A percentile compares a stretch with the other conserved stretches of the same genome.
These are phyloP conservation scores for Pseudanteris insignis DNA, from an alignment of 2,888 invertebrate species.

Conservation along the genomic window DNA sequence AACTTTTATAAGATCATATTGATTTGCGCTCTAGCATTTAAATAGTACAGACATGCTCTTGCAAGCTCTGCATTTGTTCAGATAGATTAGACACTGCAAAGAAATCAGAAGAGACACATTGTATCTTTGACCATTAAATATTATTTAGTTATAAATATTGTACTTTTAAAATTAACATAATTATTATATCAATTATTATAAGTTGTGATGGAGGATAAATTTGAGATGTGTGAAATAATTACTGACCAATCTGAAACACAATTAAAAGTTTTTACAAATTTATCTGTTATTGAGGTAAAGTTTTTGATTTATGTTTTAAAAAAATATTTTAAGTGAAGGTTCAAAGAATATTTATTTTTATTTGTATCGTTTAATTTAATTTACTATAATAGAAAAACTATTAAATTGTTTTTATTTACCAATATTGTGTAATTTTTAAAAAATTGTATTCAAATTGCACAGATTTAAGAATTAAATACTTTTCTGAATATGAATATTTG, in stretches of 20 bases:
- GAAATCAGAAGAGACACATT: slow-evolving; percentile 15
- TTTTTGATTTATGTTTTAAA: too few relatives aligned
- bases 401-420: too few relatives aligned
- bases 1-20: slow-evolving; percentile 48
- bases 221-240: slow-evolving; percentile 24
- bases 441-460: too few relatives aligned
- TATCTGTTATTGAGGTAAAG: too few relatives aligned
- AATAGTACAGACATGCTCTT: slow-evolving; percentile 30
- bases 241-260: slow-evolving; percentile 15
- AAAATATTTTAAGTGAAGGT: too few relatives aligned
- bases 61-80: slow-evolving; percentile 38
- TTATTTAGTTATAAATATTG: not conserved
- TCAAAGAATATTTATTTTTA: too few relatives aligned
- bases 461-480: too few relatives aligned
- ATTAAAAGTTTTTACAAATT: too few relatives aligned
- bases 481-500: too few relatives aligned
- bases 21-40: slow-evolving; percentile 44
- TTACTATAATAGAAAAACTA: too few relatives aligned
- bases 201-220: slow-evolving; percentile 28
- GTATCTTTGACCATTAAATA: slow-evolving; percentile 1
- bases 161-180: not conserved
- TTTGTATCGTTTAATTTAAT: too few relatives aligned
- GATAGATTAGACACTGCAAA: slow-evolving; percentile 20
- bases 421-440: too few relatives aligned
- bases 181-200: slow-evolving; percentile 7